phyloP scores from a whole-genome alignment of 2,797 vertebrate species.

The Microctenopoma stevenorrisi region DNA sequence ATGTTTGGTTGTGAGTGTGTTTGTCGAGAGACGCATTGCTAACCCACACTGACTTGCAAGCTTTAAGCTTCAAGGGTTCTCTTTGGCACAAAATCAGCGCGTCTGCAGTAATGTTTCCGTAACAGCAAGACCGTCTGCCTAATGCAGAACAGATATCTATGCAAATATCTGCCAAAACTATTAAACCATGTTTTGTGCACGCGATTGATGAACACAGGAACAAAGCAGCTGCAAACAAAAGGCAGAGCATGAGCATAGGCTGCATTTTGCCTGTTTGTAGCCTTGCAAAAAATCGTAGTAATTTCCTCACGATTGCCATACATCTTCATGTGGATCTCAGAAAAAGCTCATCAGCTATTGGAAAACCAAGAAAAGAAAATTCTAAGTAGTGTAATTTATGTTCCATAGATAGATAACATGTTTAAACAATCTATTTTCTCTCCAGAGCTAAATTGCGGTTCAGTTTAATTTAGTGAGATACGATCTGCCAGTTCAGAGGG shows the following conservation, averaged over 20 bases:
- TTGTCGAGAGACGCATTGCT: neutral
- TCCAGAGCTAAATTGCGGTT: constrained; percentile 1
- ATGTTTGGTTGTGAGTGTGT: neutral
- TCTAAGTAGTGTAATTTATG: neutral
- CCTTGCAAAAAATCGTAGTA: neutral
- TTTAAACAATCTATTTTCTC: neutral
- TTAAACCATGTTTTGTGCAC: neutral
- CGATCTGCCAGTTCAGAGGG: neutral
- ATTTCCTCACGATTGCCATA: too few relatives aligned
- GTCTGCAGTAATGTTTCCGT: neutral
- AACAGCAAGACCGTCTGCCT: neutral
- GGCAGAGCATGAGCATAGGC: neutral
- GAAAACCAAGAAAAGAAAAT: constrained; percentile 7
- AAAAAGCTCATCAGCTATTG: neutral
- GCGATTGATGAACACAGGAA: neutral
- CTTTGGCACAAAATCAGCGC: neutral
- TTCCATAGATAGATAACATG: neutral
- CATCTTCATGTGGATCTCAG: too few relatives aligned
- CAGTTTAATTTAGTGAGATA: constrained; percentile 4
- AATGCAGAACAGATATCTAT: too few relatives aligned
- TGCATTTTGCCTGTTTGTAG: neutral
- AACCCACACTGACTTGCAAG: neutral
- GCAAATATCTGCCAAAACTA: neutral
- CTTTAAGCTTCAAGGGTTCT: neutral
- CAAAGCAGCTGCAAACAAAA: neutral